Conservation (phyloP, 1,140 invertebrate genomes). For the Drosophila arizonae region DNA sequence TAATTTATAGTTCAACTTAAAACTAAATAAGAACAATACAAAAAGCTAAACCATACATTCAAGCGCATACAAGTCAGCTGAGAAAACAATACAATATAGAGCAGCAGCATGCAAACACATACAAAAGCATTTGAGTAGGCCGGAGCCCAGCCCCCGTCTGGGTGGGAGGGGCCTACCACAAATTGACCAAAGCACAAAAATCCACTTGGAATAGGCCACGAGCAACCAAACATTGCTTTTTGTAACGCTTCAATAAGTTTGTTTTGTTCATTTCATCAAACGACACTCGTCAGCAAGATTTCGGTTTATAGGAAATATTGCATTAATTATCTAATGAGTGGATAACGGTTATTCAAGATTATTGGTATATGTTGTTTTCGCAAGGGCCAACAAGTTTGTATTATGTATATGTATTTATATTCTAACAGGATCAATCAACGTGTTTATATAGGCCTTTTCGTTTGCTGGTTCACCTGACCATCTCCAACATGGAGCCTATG, state of each 20-base stretch:
- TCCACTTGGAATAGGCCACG: not conserved
- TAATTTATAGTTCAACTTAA: not conserved
- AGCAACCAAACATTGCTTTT: not conserved
- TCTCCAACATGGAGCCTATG: too few relatives aligned
- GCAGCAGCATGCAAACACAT: constrained; percentile 61
- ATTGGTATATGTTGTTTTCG: too few relatives aligned
- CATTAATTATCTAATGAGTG: too few relatives aligned
- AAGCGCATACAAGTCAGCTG: constrained; percentile 9
- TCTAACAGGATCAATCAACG: too few relatives aligned
- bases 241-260: constrained; percentile 25
- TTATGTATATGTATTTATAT: too few relatives aligned
- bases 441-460: too few relatives aligned
- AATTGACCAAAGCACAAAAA: constrained; percentile 6
- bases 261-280: constrained; percentile 7
- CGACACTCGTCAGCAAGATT: constrained; percentile 7
- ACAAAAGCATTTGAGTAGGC: constrained; percentile 15
- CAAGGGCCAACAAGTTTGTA: too few relatives aligned
- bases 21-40: constrained; percentile 20
- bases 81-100: constrained; percentile 39
- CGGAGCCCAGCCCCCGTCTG: not conserved
- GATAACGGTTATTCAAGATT: too few relatives aligned
- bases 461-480: too few relatives aligned
- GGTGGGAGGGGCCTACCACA: not conserved
- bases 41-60: constrained; percentile 17
- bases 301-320: too few relatives aligned